Conservation (phyloP, 2,888 invertebrate genomes). For the Gymnoscelis rufifasciata region DNA sequence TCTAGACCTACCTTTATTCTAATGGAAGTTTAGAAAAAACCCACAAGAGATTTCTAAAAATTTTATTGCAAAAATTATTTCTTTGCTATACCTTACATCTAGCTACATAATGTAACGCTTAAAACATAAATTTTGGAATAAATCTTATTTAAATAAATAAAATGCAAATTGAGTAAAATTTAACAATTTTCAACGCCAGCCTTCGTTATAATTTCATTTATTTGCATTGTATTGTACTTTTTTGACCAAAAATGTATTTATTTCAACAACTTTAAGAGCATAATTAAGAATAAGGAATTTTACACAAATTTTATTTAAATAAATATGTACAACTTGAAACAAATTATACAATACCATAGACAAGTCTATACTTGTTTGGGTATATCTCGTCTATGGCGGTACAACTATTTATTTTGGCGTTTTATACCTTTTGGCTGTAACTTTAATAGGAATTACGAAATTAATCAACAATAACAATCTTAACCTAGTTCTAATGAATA, state of each 20-base stretch:
- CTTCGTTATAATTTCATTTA: constrained; percentile 10
- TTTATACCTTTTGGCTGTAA: background rate
- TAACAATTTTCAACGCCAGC: constrained; percentile 19
- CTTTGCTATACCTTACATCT: constrained; percentile 18
- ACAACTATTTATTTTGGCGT: background rate
- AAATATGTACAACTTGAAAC: no score
- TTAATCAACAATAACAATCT: constrained; percentile 22
- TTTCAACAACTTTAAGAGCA: no score
- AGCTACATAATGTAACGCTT: constrained; percentile 32
- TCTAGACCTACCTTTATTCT: no score
- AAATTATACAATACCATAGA: no score
- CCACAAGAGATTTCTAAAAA: constrained; percentile 26
- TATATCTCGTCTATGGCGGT: background rate
- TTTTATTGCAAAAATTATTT: constrained; percentile 51
- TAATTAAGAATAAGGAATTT: no score
- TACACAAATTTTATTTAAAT: no score
- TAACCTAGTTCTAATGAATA: constrained; percentile 27
- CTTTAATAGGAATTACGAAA: background rate
- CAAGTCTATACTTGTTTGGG: no score
- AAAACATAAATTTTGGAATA: constrained; percentile 50
- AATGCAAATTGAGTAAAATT: constrained; percentile 42
- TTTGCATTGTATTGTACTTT: no score
- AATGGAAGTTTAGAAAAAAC: background rate
- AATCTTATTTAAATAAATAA: constrained; percentile 39
- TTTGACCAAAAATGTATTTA: no score